These are phyloP conservation scores for Upupa epops DNA, from an alignment of 2,113 vertebrate genomes.

Conservation along the genomic window DNA sequence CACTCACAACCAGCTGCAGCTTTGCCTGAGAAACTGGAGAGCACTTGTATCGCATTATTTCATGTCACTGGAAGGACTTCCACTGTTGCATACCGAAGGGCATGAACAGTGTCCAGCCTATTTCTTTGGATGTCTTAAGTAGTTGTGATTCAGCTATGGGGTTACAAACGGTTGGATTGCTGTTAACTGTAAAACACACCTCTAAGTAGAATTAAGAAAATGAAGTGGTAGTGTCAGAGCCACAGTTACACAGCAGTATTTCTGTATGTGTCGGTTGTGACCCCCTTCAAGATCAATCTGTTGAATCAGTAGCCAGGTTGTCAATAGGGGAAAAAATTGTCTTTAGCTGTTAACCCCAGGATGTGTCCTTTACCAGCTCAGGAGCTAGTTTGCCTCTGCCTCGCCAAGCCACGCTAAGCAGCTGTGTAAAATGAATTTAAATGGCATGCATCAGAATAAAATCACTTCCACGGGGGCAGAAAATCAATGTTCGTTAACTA, in stretches of 20 bases:
- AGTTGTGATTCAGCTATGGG: background rate
- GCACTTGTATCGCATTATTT: background rate
- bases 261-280: background rate
- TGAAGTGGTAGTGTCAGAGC: background rate
- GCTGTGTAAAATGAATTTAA: conserved; percentile 73
- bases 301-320: background rate
- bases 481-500: conserved; percentile 71
- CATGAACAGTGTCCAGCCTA: background rate
- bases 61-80: background rate
- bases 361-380: conserved; percentile 29
- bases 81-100: background rate
- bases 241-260: background rate
- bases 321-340: background rate
- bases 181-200: background rate
- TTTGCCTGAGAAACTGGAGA: background rate
- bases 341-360: conserved; percentile 44
- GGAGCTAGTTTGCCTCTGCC: conserved; percentile 1
- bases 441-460: conserved; percentile 60
- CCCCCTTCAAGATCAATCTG: conserved; percentile 37
- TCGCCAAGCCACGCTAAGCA: conserved; percentile 69
- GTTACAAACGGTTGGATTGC: background rate
- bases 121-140: background rate
- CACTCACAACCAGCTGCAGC: background rate
- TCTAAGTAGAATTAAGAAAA: background rate
- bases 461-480: conserved; percentile 64